Percentiles rank a stretch among this genome's conserved stretches.
Conservation (phyloP, 2,113 vertebrate species). For the Onychostoma macrolepis region DNA sequence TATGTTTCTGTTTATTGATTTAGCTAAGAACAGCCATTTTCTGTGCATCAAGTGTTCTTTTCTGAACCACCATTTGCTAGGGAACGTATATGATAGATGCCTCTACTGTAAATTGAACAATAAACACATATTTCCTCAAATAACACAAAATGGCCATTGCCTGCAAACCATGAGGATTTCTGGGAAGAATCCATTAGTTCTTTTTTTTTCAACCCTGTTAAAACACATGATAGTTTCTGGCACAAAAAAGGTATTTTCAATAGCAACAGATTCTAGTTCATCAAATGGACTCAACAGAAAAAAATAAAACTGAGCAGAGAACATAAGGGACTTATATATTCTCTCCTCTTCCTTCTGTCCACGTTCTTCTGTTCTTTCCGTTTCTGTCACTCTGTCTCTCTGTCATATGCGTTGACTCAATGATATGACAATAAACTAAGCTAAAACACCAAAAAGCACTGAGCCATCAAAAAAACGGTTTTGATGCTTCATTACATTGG, state of each 20-base stretch:
- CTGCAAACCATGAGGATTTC: neutral
- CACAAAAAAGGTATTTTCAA: neutral
- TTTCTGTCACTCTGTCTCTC: neutral
- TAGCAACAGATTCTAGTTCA: neutral
- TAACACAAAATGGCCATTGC: neutral
- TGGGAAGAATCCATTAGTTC: neutral
- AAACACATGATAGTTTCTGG: neutral
- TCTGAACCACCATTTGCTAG: conserved; percentile 37
- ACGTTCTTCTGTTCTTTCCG: neutral
- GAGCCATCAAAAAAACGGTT: conserved; percentile 10
- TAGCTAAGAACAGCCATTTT: conserved; percentile 52
- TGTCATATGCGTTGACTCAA: neutral
- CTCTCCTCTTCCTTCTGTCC: neutral
- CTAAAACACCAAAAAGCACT: neutral
- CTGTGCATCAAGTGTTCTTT: conserved; percentile 43
- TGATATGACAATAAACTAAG: neutral
- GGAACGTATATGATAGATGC: conserved; percentile 3
- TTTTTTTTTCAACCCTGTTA: neutral
- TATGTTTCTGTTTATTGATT: conserved; percentile 20
- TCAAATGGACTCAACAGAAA: conserved; percentile 3
- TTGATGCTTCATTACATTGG: conserved; percentile 2
- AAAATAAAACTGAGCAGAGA: neutral
- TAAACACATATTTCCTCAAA: neutral
- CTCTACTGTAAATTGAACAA: neutral
- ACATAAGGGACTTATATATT: neutral